Base-by-base conservation (phyloP, 2,888 invertebrate species). In the Pachliopta kotzebuea region DNA sequence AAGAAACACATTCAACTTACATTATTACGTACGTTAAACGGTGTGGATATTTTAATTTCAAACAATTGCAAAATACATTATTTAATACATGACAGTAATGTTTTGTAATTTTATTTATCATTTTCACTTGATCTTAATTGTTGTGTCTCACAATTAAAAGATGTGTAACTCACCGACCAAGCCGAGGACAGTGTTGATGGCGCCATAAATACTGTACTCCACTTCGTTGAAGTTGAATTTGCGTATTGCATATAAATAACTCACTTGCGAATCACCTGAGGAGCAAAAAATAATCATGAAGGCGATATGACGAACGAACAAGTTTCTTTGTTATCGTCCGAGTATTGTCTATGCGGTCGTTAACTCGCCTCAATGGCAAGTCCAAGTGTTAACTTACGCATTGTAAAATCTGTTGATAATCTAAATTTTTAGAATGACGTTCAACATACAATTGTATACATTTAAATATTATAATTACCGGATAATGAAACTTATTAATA, bases 261-360 rank as follows among this genome's bases (percentile, higher is more conserved):
- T 83, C 45, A 92, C 92, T 79, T 90, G 90, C 3, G 92, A 90
- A 72, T 92, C 92, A 73, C 92, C 92, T 92, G 88, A 14, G 31
- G 20, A 54, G 45, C 18, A 45, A 63, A 83, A 75, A 69, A 71
- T 68, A 69, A 68, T 56, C 49, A 49, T 54, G 62, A 56, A 57
- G 20, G 29, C 52, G n/a, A 50, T 52, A 58, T 52, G 59, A 65
- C 65, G 58, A 45, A 61, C 50, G 54, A 61, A 58, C 62, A 21
- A 52, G 62, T 62, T 62, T 66, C 55, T 61, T 66, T 66, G 62
- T 66, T 66, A 55, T 65, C 65, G 31, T 49, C 21, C 29, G 65
- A 20, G 31, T 57, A 55, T 65, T 61, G 54, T 62, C 55, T 62
- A 62, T 59, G 55, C 50, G 65, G 62, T 66, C 62, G 59, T 62